A percentile compares a stretch with the other conserved stretches of the same genome.
phyloP scores from a whole-genome alignment of 2,888 invertebrate genomes.

The Stenoptilia bipunctidactyla region DNA sequence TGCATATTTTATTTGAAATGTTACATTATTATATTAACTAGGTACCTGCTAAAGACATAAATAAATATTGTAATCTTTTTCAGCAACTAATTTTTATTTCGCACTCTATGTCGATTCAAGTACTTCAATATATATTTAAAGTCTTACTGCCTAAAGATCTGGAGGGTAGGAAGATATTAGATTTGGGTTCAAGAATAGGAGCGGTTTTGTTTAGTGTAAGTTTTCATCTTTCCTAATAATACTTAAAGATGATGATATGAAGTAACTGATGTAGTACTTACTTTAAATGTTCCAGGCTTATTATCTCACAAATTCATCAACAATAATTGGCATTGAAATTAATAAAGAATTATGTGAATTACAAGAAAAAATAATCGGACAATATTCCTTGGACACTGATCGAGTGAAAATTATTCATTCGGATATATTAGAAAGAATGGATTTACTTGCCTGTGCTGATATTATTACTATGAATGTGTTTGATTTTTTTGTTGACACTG shows the following conservation, averaged over 20 bases:
- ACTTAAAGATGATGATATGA: too few species aligned
- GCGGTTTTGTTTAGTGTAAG: slow-evolving; percentile 78
- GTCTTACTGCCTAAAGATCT: slow-evolving; percentile 72
- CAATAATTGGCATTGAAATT: slow-evolving; percentile 78
- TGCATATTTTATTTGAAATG: too few species aligned
- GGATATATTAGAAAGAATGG: slow-evolving; percentile 67
- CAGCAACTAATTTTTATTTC: slow-evolving; percentile 72
- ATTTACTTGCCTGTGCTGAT: slow-evolving; percentile 68
- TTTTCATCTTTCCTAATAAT: too few species aligned
- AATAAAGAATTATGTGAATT: slow-evolving; percentile 75
- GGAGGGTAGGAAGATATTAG: slow-evolving; percentile 70
- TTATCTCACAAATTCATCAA: slow-evolving; percentile 66
- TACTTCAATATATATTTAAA: slow-evolving; percentile 74
- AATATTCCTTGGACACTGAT: slow-evolving; percentile 59
- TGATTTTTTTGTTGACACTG: slow-evolving; percentile 74
- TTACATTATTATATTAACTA: too few species aligned
- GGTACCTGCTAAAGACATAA: neutral
- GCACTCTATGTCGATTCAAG: slow-evolving; percentile 75
- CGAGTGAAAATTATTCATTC: slow-evolving; percentile 69
- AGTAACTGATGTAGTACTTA: too few species aligned
- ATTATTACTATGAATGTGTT: slow-evolving; percentile 77
- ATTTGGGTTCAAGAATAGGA: slow-evolving; percentile 79
- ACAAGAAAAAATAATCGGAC: slow-evolving; percentile 68
- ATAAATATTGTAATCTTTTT: slow-evolving; percentile 18
- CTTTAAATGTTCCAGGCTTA: slow-evolving; percentile 58